Conservation (phyloP, 2,113 vertebrate genomes). For the Pelodiscus sinensis region DNA sequence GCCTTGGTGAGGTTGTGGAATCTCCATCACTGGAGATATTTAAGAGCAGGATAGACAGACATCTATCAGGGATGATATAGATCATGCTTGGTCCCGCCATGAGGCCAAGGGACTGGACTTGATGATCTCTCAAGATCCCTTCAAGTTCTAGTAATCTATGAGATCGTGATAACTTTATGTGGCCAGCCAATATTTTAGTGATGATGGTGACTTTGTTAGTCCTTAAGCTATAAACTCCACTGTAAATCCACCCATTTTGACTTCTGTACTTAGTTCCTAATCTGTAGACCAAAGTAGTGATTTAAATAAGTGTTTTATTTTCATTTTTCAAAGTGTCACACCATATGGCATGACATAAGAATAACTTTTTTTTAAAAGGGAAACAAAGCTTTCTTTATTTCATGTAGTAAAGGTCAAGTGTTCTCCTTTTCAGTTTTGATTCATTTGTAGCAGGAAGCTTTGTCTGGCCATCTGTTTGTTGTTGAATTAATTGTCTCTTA, state of each 20-base stretch:
- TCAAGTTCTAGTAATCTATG: no score
- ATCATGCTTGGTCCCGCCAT: no score
- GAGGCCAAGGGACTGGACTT: no score
- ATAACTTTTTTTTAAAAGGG: background rate
- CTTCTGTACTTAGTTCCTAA: slow-evolving; percentile 29
- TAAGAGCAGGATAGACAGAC: no score
- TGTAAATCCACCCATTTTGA: slow-evolving; percentile 63
- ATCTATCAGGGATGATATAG: no score
- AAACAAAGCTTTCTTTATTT: background rate
- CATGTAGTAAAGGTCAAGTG: slow-evolving; percentile 50
- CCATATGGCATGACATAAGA: slow-evolving; percentile 9
- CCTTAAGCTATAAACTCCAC: slow-evolving; percentile 55
- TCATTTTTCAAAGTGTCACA: slow-evolving; percentile 67
- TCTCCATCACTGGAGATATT: no score
- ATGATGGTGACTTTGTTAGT: slow-evolving; percentile 41
- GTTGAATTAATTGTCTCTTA: slow-evolving; percentile 75
- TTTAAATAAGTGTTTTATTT: slow-evolving; percentile 70
- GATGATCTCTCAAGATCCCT: no score
- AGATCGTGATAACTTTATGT: rapidly evolving
- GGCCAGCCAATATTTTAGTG: background rate
- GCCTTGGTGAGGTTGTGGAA: no score
- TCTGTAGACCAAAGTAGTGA: slow-evolving; percentile 60
- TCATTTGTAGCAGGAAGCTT: slow-evolving; percentile 68
- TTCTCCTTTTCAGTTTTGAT: slow-evolving; percentile 52
- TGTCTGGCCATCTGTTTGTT: slow-evolving; percentile 75